Evolutionary conservation across 2,113 vertebrate genomes (phyloP).

Genomic region (Budorcas taxicolor): DNA sequence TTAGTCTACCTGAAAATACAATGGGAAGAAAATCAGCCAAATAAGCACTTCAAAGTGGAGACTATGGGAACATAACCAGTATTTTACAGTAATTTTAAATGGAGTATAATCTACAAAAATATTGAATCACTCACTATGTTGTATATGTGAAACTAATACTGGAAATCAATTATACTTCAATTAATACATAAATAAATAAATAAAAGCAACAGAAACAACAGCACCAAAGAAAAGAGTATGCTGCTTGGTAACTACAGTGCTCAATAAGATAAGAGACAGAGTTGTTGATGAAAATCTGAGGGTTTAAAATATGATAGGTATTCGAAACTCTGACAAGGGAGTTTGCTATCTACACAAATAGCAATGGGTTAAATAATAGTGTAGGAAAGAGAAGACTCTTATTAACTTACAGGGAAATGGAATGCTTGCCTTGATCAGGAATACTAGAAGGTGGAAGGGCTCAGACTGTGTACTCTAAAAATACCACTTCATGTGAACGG

Average conservation of each 20-base stretch:
- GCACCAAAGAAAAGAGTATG: background rate
- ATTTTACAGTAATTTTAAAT: background rate
- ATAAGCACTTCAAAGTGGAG: background rate
- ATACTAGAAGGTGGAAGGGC: background rate
- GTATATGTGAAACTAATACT: background rate
- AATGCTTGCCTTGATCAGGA: background rate
- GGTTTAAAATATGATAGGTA: background rate
- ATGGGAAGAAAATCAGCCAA: background rate
- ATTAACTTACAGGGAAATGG: background rate
- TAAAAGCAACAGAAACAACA: background rate
- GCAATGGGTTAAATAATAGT: background rate
- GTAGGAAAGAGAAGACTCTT: background rate
- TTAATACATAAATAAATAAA: background rate
- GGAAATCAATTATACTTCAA: background rate
- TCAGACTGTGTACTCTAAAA: background rate
- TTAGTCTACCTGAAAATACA: slow-evolving; percentile 11
- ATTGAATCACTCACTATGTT: background rate
- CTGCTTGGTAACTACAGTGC: background rate
- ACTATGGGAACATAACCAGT: background rate
- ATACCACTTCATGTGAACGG: background rate
- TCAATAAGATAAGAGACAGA: background rate
- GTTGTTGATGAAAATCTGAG: background rate
- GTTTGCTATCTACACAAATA: background rate
- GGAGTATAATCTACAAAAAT: background rate
- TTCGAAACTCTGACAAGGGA: background rate